Evolutionary conservation across 2,113 vertebrate genomes (phyloP).

Genomic region (Crotophaga sulcirostris): DNA sequence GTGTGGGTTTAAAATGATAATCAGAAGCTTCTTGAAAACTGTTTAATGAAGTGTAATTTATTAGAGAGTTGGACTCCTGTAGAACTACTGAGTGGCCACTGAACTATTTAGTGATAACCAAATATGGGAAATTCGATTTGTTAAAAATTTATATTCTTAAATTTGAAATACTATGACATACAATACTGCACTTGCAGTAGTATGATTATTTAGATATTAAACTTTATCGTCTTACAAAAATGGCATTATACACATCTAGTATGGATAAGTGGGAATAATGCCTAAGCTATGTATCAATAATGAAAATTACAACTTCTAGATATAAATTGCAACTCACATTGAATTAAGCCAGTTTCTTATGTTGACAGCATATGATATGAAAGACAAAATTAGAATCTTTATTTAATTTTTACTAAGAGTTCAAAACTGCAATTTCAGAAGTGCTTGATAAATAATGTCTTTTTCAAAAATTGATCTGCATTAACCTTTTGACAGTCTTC

Average conservation of each 20-base stretch:
- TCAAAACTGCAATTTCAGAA: conserved; percentile 51
- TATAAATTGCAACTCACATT: background rate
- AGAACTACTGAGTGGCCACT: background rate
- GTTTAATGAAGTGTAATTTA: background rate
- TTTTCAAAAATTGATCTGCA: conserved; percentile 33
- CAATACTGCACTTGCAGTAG: background rate
- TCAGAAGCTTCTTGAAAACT: background rate
- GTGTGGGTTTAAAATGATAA: background rate
- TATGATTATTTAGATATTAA: background rate
- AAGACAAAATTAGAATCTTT: conserved; percentile 46
- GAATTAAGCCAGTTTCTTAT: background rate
- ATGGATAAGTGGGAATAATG: background rate
- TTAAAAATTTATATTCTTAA: background rate
- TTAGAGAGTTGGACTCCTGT: background rate
- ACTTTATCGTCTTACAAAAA: background rate
- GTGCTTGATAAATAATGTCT: conserved; percentile 35
- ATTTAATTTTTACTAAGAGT: conserved; percentile 42
- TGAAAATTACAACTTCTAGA: background rate
- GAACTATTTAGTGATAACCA: background rate
- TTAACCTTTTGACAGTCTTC: conserved; percentile 26
- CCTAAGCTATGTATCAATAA: background rate
- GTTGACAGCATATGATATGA: background rate
- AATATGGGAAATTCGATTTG: background rate
- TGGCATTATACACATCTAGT: background rate
- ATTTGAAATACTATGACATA: background rate